Evolutionary conservation across 2,888 invertebrate genomes (phyloP), one percentile per base, ranked within the genome.

Genomic region (Dolichomitus sp.): DNA sequence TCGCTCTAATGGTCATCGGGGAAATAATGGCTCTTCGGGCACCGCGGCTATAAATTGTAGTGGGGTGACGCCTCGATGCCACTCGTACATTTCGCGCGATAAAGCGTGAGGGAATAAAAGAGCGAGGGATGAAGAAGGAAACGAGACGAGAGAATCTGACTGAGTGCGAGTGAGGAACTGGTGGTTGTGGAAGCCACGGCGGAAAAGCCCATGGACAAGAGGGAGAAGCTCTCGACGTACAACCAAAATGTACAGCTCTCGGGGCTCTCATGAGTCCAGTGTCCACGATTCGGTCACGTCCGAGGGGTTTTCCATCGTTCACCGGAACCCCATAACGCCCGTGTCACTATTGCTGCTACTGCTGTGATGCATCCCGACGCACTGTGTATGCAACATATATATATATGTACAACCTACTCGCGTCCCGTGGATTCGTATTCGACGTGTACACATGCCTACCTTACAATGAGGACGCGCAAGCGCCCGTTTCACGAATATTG

Each of bases 401-500:
- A 57, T 14, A 69, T 37, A 12, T 17, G 45, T 42, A n/a, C 45
- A 59, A 74, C 27, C 65, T 70, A 82, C 69, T 78, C 78, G 19
- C 19, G 54, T 37, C 59, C 50, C 65, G 70, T 37, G 57, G 69
- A 74, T 78, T 74, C 63, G 78, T 74, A 74, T 42, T 69, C 70
- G 52, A 61, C 72, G 17, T 72, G 45, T 52, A 57, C 45, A 70
- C 65, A 50, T 42, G 42, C 23, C 12, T 17, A 17, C 57, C 33
- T n/a, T 19, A 63, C 57, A 70, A 42, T 63, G 61, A 75, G 27
- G 30, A 57, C n/a, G 45, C 48, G 48, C 50, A 45, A 59, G 17
- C 17, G 61, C 76, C 77, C 80, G 80, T 78, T 80, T 78, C 76
- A 80, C 80, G 84, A 89, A 88, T 91, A 92, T 92, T 88, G 92